phyloP scores from a whole-genome alignment of 2,888 invertebrate species.

The Cataglyphis livida region DNA sequence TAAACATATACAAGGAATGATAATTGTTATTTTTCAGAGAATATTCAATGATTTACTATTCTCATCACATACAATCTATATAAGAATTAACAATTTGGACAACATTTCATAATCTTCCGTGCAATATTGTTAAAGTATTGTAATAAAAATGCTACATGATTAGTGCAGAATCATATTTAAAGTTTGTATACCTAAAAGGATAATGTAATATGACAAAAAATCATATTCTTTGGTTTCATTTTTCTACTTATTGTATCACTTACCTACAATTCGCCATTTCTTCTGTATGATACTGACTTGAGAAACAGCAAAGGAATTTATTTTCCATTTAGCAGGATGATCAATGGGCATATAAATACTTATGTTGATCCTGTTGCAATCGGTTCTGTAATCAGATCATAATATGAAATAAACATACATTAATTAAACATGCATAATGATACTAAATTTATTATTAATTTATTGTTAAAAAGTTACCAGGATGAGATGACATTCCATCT shows the following conservation, averaged over 20 bases:
- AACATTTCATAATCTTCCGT: constrained; percentile 27
- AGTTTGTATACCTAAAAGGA: constrained; percentile 57
- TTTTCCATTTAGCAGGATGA: constrained; percentile 48
- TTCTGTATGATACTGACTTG: constrained; percentile 25
- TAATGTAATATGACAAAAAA: neutral
- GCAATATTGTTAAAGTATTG: constrained; percentile 29
- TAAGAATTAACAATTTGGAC: constrained; percentile 16
- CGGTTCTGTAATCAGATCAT: constrained; percentile 74
- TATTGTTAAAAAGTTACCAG: constrained; percentile 72
- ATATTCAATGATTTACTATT: constrained; percentile 23
- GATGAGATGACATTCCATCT: constrained; percentile 72
- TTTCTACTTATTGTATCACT: neutral
- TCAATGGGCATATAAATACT: constrained; percentile 38
- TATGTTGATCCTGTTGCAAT: constrained; percentile 76
- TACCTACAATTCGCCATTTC: constrained; percentile 35
- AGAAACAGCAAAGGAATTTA: constrained; percentile 40
- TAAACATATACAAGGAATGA: constrained; percentile 34
- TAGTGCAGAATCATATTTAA: constrained; percentile 44
- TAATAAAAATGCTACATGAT: constrained; percentile 23
- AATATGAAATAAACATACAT: constrained; percentile 17
- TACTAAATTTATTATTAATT: constrained; percentile 20
- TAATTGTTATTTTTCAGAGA: constrained; percentile 21
- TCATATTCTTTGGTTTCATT: neutral
- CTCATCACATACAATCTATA: neutral
- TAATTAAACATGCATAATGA: neutral